These are phyloP conservation scores for Colistium nudipinnis DNA, from an alignment of 2,113 vertebrate species.

Conservation along the genomic window DNA sequence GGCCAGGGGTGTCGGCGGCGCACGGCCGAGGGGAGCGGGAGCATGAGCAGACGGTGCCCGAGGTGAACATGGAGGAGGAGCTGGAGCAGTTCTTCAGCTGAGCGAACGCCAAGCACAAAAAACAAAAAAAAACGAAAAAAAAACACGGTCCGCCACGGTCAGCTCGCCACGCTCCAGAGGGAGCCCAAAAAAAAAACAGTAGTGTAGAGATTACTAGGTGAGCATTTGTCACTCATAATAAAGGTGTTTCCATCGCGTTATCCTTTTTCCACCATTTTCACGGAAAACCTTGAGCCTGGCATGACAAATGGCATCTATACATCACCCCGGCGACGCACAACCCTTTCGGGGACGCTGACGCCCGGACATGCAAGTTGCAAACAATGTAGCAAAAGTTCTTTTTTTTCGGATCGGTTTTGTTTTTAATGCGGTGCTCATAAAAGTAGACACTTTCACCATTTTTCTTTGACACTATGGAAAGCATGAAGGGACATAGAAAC, in stretches of 20 bases:
- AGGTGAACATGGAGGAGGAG: slow-evolving; percentile 98
- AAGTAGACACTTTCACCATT: slow-evolving; percentile 67
- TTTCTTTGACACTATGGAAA: slow-evolving; percentile 80
- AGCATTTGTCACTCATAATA: slow-evolving; percentile 75
- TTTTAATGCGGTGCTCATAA: slow-evolving; percentile 79
- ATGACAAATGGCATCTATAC: slow-evolving; percentile 73
- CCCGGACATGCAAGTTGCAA: slow-evolving; percentile 77
- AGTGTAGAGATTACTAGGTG: slow-evolving; percentile 78
- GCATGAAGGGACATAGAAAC: slow-evolving; percentile 84
- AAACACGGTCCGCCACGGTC: slow-evolving; percentile 64
- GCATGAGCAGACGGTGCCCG: slow-evolving; percentile 96
- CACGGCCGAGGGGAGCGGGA: slow-evolving; percentile 87
- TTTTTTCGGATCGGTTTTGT: slow-evolving; percentile 47
- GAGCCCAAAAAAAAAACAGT: slow-evolving; percentile 70
- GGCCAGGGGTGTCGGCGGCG: slow-evolving; percentile 79
- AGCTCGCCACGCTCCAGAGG: slow-evolving; percentile 64
- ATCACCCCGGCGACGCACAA: slow-evolving; percentile 46
- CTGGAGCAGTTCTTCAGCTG: slow-evolving; percentile 98
- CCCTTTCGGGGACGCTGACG: slow-evolving; percentile 64
- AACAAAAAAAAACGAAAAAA: no score
- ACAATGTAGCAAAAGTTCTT: slow-evolving; percentile 83
- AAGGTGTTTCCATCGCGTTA: slow-evolving; percentile 76
- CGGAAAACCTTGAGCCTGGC: slow-evolving; percentile 75
- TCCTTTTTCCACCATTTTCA: slow-evolving; percentile 77
- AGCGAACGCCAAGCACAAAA: slow-evolving; percentile 82